Conservation (phyloP, 2,113 vertebrate species). For the Oreotrochilus melanogaster region DNA sequence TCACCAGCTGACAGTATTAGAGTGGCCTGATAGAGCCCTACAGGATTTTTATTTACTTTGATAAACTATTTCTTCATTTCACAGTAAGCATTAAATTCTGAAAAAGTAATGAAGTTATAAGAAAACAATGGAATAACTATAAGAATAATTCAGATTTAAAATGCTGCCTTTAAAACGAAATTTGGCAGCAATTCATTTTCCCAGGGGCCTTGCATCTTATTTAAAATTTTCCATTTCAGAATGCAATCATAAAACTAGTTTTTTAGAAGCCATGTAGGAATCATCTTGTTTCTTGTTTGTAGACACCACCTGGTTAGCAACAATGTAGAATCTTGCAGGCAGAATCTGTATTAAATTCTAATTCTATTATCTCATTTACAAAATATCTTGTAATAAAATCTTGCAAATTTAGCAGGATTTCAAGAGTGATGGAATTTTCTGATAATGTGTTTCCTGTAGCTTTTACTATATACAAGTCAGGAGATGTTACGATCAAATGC, state of each 20-base stretch:
- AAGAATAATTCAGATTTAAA: background rate
- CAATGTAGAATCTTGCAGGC: background rate
- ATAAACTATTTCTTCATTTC: constrained; percentile 13
- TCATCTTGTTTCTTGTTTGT: background rate
- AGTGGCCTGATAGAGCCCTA: background rate
- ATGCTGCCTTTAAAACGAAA: background rate
- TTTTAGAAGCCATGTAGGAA: background rate
- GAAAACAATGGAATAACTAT: background rate
- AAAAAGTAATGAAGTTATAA: background rate
- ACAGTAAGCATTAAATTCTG: background rate
- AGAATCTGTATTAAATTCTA: background rate
- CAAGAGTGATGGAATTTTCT: fast-evolving
- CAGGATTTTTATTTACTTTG: background rate
- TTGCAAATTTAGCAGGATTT: background rate
- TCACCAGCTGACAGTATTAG: background rate
- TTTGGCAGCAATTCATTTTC: background rate
- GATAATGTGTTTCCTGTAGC: background rate
- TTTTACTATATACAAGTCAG: background rate
- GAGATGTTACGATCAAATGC: background rate
- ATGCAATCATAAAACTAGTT: background rate
- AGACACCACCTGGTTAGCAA: background rate
- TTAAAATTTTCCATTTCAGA: background rate
- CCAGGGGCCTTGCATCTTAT: fast-evolving
- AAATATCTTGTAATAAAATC: background rate
- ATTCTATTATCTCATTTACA: background rate